Conservation (phyloP, 2,113 vertebrate genomes). For the Grammomys surdaster region DNA sequence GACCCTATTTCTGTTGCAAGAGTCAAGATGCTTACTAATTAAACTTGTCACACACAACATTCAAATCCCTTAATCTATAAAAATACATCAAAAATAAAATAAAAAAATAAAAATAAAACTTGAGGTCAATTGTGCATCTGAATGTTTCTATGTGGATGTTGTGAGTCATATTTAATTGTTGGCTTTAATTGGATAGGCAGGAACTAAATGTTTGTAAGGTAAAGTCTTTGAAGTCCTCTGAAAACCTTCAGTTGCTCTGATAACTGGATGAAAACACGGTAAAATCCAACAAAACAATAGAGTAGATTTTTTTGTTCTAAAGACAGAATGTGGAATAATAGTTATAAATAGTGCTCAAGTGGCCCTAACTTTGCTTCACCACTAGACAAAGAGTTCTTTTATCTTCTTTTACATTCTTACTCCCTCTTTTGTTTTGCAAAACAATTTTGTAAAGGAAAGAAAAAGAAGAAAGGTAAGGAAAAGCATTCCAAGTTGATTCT, state of each 20-base stretch:
- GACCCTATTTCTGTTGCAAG: constrained; percentile 55
- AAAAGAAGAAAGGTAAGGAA: neutral
- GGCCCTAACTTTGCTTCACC: constrained; percentile 37
- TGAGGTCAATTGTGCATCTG: constrained; percentile 55
- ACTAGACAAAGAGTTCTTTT: neutral
- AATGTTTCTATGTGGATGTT: neutral
- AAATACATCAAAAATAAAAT: constrained; percentile 62
- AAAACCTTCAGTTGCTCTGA: constrained; percentile 28
- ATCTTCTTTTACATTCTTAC: no score
- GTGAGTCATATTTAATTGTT: constrained; percentile 43
- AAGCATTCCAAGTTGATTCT: neutral
- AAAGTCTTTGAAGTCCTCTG: constrained; percentile 30
- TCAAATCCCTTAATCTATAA: constrained; percentile 41
- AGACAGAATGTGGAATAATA: neutral
- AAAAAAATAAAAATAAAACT: neutral
- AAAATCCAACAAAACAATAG: constrained; percentile 37
- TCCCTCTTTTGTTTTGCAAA: neutral
- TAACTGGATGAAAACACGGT: neutral
- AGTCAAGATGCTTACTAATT: constrained; percentile 52
- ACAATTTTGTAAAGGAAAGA: neutral
- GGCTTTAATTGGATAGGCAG: constrained; percentile 1
- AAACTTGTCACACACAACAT: constrained; percentile 63
- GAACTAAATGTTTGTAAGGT: constrained; percentile 32
- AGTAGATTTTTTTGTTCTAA: constrained; percentile 8
- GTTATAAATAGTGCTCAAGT: neutral